Evolutionary conservation across 2,797 vertebrate species (phyloP).

Genomic region (Ispidina lecontei): DNA sequence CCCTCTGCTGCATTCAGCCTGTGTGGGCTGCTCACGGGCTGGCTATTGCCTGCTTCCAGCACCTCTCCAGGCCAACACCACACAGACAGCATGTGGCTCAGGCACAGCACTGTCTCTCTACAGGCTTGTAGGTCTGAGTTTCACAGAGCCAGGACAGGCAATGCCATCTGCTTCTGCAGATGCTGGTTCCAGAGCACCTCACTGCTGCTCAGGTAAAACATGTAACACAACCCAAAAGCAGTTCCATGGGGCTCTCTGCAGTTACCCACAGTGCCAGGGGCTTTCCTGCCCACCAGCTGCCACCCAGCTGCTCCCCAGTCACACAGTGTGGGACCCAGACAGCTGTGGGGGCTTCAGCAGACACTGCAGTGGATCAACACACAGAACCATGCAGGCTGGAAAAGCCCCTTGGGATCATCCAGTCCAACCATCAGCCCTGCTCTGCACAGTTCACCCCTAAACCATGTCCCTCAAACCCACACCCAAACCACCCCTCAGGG

Average conservation of each 20-base stretch:
- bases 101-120: neutral
- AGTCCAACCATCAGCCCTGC: too few relatives aligned
- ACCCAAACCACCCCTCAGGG: too few relatives aligned
- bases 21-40: neutral
- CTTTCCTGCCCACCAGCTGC: constrained; percentile 43
- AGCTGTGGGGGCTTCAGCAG: constrained; percentile 32
- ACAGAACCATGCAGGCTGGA: too few relatives aligned
- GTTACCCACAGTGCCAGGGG: neutral
- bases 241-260: neutral
- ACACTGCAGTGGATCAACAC: neutral
- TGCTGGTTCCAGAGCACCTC: neutral
- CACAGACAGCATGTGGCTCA: neutral
- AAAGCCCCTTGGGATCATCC: too few relatives aligned
- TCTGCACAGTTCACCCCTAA: too few relatives aligned
- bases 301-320: constrained; percentile 1
- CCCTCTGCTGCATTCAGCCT: neutral
- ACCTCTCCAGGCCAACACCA: neutral
- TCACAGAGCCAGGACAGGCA: constrained; percentile 11
- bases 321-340: neutral
- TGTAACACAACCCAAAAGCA: neutral
- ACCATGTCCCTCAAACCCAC: too few relatives aligned
- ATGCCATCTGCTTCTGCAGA: constrained; percentile 9
- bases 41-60: neutral
- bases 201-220: neutral
- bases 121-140: neutral